Conservation (phyloP, 2,888 invertebrate species). For the Rhodophaea formosa region DNA sequence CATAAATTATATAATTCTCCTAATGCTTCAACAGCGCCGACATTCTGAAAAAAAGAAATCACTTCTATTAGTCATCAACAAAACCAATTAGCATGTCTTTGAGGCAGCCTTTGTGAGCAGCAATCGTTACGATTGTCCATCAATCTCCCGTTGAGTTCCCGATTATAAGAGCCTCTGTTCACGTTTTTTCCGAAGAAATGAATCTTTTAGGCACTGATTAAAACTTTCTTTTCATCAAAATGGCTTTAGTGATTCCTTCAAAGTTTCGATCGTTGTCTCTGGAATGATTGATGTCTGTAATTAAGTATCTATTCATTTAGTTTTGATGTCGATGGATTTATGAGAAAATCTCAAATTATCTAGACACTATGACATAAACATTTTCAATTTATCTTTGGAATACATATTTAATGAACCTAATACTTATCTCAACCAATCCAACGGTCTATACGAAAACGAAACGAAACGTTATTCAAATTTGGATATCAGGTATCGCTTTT, state of each 20-base stretch:
- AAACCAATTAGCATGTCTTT: constrained; percentile 33
- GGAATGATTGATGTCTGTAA: constrained; percentile 20
- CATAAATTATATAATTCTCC: no score
- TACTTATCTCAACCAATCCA: no score
- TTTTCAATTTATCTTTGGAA: no score
- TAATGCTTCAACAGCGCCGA: neutral
- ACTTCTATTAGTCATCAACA: constrained; percentile 25
- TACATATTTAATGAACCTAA: no score
- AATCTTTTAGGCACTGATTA: constrained; percentile 31
- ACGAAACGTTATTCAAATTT: no score
- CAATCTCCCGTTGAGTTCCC: constrained; percentile 37
- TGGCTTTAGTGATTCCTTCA: constrained; percentile 19
- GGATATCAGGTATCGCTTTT: no score
- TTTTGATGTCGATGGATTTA: neutral
- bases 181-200: constrained; percentile 25
- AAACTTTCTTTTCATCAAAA: constrained; percentile 28
- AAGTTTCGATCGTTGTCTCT: constrained; percentile 21
- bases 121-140: constrained; percentile 35
- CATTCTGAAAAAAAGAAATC: neutral
- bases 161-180: constrained; percentile 29
- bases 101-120: constrained; percentile 28
- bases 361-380: no score
- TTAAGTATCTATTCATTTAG: constrained; percentile 12
- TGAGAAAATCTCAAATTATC: no score
- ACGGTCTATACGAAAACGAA: no score